Evolutionary conservation across 2,888 invertebrate species (phyloP), one percentile per base, ranked within the genome.

Genomic region (Pristionchus fissidentatus): DNA sequence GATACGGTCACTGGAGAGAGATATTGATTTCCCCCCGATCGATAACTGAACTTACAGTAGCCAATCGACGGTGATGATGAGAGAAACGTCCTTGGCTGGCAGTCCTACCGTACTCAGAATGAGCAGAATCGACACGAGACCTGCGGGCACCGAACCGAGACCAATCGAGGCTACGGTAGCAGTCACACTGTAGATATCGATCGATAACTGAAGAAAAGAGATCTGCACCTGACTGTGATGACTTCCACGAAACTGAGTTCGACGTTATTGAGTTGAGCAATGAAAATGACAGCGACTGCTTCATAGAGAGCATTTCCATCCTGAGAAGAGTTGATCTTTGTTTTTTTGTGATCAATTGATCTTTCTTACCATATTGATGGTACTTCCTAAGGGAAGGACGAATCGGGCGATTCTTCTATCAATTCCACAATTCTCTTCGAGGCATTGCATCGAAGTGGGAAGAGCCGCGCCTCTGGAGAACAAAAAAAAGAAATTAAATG

Each of bases 271-370:
- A 97, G 95, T 93, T 99, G 98, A 26, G 98, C 97, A 87, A 99
- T 98, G 92, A 98, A 99, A 89, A 98, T 95, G 35, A 98, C 98
- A 0, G 98, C 98, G 8, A 98, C 97, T 0, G 98, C 97, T 93
- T 99, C 98, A 92, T 99, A 99, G 43, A 99, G 94, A 1, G 92
- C 92, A 80, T 92, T 92, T 49, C 92, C 92, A 83, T 92, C 91
- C 89, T 89, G 55, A 75, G 43, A 32, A 80, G 80, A 15, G 10
- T 35, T 0, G 41, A 49, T 52, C 35, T n/a, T 77, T 46, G 22
- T 77, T 32, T 0, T 55, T 55, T 73, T 55, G 8, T 4, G 19
- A 38, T 13, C 26, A 3, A 32, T 66, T 7, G 26, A 41, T 3
- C 0, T 10, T 10, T 29, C 83, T 41, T 35, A 96, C 96, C 96